phyloP scores from a whole-genome alignment of 2,888 invertebrate genomes.

The Drymonia ruficornis region DNA sequence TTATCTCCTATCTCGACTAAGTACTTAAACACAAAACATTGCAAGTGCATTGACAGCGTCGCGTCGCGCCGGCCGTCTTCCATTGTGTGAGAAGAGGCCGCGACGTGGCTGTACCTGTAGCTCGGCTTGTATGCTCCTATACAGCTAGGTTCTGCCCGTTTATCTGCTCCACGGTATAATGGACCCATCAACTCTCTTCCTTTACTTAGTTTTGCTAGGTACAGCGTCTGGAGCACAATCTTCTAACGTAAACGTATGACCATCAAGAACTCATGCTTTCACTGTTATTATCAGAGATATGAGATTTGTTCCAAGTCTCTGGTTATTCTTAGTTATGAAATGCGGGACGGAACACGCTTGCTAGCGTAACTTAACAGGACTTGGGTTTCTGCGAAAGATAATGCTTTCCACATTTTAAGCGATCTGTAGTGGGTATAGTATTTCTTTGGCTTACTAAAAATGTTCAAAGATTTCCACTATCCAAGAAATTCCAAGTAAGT shows the following conservation, averaged over 20 bases:
- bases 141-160: conserved; percentile 17
- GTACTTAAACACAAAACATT: not conserved
- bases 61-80: conserved; percentile 16
- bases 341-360: too few relatives aligned
- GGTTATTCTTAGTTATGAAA: too few relatives aligned
- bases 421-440: too few relatives aligned
- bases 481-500: conserved; percentile 5
- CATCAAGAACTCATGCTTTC: too few relatives aligned
- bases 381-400: too few relatives aligned
- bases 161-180: conserved; percentile 36
- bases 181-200: conserved; percentile 40
- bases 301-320: too few relatives aligned
- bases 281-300: too few relatives aligned
- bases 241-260: too few relatives aligned
- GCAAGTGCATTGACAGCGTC: conserved; percentile 14
- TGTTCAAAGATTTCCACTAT: conserved; percentile 21
- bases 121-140: conserved; percentile 13
- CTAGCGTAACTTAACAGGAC: too few relatives aligned
- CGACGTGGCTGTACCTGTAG: conserved; percentile 17
- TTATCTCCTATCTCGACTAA: not conserved
- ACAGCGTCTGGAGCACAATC: too few relatives aligned
- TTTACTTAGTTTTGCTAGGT: conserved; percentile 33
- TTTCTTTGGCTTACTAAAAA: too few relatives aligned
- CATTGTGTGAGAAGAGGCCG: conserved; percentile 38
- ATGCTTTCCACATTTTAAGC: not conserved